Conservation (phyloP, 2,797 vertebrate species). For the Fratercula arctica region DNA sequence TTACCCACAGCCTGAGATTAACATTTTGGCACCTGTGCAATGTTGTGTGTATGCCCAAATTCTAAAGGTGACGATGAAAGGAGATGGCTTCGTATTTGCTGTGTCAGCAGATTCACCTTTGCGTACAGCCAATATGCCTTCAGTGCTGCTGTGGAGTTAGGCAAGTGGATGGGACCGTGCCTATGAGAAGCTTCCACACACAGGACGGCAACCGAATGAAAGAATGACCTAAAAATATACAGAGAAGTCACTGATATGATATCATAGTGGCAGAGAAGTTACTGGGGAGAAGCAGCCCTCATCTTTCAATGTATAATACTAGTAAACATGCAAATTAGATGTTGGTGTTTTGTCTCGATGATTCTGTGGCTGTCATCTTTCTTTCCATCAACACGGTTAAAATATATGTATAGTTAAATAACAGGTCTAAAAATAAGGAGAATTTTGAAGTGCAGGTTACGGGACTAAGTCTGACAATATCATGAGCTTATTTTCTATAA, state of each 20-base stretch:
- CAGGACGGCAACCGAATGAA: neutral
- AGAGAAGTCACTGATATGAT: conserved; percentile 16
- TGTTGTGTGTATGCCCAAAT: neutral
- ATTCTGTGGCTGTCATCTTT: conserved; percentile 38
- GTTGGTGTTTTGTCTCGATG: conserved; percentile 48
- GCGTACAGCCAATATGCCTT: neutral
- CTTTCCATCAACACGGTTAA: conserved; percentile 64
- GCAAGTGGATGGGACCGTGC: neutral
- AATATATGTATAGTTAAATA: conserved; percentile 60
- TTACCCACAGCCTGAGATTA: conserved; percentile 28
- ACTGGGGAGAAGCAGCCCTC: conserved; percentile 41
- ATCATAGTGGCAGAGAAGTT: conserved; percentile 45
- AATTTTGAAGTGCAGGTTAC: conserved; percentile 63
- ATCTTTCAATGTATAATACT: conserved; percentile 21
- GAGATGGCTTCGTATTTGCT: neutral
- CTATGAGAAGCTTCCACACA: neutral
- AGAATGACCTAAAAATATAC: conserved; percentile 33
- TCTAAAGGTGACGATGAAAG: conserved; percentile 16
- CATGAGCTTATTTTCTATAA: conserved; percentile 37
- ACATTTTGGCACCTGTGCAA: conserved; percentile 1
- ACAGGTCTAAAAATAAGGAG: conserved; percentile 55
- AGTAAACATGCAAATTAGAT: conserved; percentile 59
- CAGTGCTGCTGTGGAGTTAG: neutral
- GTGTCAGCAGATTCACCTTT: neutral
- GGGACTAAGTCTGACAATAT: conserved; percentile 43